phyloP scores from a whole-genome alignment of 1,140 invertebrate genomes.

The Apocrypta bakeri region DNA sequence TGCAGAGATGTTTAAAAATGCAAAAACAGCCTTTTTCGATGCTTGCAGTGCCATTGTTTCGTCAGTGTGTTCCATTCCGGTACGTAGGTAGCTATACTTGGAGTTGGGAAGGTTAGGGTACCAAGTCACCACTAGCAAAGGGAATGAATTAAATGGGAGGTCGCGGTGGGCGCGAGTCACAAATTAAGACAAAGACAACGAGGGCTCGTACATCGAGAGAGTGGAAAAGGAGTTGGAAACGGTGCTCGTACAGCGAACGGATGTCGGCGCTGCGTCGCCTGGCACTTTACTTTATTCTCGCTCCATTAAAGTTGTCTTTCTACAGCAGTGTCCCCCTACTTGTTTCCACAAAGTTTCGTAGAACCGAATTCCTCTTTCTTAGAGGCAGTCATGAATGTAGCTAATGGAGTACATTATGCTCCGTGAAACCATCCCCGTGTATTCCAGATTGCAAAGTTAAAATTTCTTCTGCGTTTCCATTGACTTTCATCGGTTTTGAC shows the following conservation, averaged over 20 bases:
- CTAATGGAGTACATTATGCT: not conserved
- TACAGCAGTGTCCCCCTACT: not conserved
- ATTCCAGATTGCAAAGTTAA: not conserved
- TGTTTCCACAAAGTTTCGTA: slow-evolving; percentile 13
- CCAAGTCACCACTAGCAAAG: too few relatives aligned
- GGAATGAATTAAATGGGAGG: slow-evolving; percentile 39
- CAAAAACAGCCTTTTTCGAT: slow-evolving; percentile 15
- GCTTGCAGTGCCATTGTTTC: not conserved
- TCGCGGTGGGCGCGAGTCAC: slow-evolving; percentile 7
- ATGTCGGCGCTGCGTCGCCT: slow-evolving; percentile 1
- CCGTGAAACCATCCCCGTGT: not conserved
- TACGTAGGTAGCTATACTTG: not conserved
- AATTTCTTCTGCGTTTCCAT: not conserved
- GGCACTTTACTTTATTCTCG: slow-evolving; percentile 35
- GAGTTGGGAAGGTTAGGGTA: not conserved
- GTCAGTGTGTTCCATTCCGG: not conserved
- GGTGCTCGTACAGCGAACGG: slow-evolving; percentile 5
- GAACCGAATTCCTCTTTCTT: slow-evolving; percentile 22
- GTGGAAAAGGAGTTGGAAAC: slow-evolving; percentile 30
- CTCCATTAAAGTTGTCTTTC: slow-evolving; percentile 40
- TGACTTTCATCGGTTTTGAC: not conserved
- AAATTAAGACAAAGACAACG: slow-evolving; percentile 21
- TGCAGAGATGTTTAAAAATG: not conserved
- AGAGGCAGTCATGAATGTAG: not conserved
- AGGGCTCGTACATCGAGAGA: slow-evolving; percentile 5